These are phyloP conservation scores for Crambe crambe DNA, from an alignment of 37 sponge, comb jelly and placozoan species.

Conservation along the genomic window DNA sequence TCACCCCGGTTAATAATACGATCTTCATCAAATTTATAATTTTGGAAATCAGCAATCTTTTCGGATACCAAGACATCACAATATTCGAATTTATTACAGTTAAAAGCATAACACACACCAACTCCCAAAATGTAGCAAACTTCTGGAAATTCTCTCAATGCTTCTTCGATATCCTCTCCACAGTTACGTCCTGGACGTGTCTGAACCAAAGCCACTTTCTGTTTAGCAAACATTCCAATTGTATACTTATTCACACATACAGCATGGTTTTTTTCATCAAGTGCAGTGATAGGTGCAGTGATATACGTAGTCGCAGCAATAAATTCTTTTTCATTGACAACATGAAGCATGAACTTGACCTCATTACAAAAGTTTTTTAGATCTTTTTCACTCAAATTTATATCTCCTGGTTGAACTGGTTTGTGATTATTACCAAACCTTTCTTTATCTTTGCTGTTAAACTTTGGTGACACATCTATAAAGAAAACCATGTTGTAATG, in stretches of 20 bases:
- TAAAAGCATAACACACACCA: not conserved
- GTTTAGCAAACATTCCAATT: too few species aligned
- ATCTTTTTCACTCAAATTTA: not conserved
- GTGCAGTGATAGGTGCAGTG: not conserved
- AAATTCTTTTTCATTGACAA: not conserved
- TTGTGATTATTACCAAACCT: too few species aligned
- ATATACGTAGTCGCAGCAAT: not conserved
- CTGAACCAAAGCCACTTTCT: too few species aligned
- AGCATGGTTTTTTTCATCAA: too few species aligned
- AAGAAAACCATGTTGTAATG: too few species aligned
- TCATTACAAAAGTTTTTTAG: not conserved
- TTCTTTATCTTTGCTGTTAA: too few species aligned
- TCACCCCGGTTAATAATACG: not conserved
- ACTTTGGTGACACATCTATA: too few species aligned
- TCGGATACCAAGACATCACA: not conserved
- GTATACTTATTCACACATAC: not conserved
- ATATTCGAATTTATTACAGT: not conserved
- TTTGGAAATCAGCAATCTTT: not conserved
- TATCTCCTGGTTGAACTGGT: not conserved
- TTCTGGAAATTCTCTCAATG: not conserved
- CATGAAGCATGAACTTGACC: not conserved
- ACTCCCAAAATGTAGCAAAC: not conserved
- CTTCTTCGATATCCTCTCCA: not conserved
- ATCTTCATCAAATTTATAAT: not conserved
- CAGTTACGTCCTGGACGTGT: not conserved